A percentile compares a stretch with the other conserved stretches of the same genome.
These are phyloP conservation scores for Drosophila barbarae DNA, from an alignment of 2,888 invertebrate genomes.

Conservation along the genomic window DNA sequence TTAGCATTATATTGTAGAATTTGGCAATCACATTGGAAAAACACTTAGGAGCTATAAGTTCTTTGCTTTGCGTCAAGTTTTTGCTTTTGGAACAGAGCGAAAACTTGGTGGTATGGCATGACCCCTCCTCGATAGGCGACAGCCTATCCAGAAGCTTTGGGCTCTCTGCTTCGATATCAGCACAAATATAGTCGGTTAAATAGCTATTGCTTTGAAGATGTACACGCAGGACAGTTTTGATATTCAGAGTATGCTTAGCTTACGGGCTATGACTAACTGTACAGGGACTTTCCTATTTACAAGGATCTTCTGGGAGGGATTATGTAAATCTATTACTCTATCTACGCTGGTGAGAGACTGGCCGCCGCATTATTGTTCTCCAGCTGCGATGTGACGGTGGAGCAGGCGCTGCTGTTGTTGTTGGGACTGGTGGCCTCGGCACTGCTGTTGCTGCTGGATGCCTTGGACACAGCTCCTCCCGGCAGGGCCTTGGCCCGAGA, in stretches of 20 bases:
- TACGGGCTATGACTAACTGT: constrained; percentile 52
- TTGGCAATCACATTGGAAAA: constrained; percentile 74
- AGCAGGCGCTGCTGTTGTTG: constrained; percentile 70
- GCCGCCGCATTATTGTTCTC: constrained; percentile 61
- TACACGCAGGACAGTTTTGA: constrained; percentile 63
- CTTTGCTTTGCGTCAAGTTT: constrained; percentile 55
- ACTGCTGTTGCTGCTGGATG: constrained; percentile 20
- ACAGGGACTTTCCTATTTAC: constrained; percentile 53
- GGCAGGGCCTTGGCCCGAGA: constrained; percentile 38
- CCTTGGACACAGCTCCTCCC: constrained; percentile 27
- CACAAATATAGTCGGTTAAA: constrained; percentile 26
- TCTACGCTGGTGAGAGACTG: constrained; percentile 58
- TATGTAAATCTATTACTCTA: not conserved
- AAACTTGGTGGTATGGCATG: constrained; percentile 49
- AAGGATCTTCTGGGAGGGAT: constrained; percentile 24
- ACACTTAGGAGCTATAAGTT: constrained; percentile 71
- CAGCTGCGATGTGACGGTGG: constrained; percentile 69
- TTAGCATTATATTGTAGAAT: constrained; percentile 64
- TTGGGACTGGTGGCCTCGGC: constrained; percentile 72
- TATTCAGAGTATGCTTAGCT: constrained; percentile 25
- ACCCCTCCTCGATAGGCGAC: constrained; percentile 10
- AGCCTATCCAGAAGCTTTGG: constrained; percentile 23
- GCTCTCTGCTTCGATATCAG: constrained; percentile 14
- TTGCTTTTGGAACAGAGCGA: constrained; percentile 40
- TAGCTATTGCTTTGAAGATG: constrained; percentile 69